Evolutionary conservation across 2,797 vertebrate genomes (phyloP), one percentile per base, ranked within the genome.

Genomic region (Serranus cabrilla): DNA sequence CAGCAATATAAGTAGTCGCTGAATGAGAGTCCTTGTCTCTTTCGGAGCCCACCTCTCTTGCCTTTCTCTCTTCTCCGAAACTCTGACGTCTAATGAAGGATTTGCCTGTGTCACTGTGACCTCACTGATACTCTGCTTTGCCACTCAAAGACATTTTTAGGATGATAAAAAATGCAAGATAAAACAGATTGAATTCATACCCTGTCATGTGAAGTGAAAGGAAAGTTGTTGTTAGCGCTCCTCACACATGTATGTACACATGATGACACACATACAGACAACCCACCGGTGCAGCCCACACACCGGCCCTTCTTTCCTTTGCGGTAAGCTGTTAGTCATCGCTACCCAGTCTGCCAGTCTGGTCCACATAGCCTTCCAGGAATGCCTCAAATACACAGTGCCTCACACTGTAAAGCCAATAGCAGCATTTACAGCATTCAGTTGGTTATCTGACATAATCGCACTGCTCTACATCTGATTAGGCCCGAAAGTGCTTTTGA

Each of bases 1-100:
- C 79, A 71, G 68, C 60, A 23, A 57, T 55, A 62, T 51, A 55
- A 79, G 56, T 57, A 71, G 66, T 20, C 11, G 2, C 82, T 94
- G 93, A 95, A 95, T 92, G 91, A 93, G 83, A 82, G 81, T 78
- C 92, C 90, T 95, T 95, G 95, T 95, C 82, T 91, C 40, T n/a
- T 20, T 25, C 11, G 16, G 39, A 77, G 70, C 78, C 45, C 70
- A 55, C 81, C 81, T 80, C 54, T 46, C 39, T 65, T 43, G 34
- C 46, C 16, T 80, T 58, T 71, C 43, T 78, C 54, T 74, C 62
- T 60, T 63, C 76, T 85, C 83, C 79, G 86, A 90, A 90, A 90
- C 90, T 90, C 80, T 94, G 94, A 95, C 90, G 90, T 94, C 87
- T 47, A 42, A 45, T 2, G 58, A 55, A 51, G 18, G 58, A 42